A percentile compares a stretch with the other conserved stretches of the same genome.
Evolutionary conservation across 2,888 invertebrate genomes (phyloP).

Genomic region (Hypolimnas misippus): DNA sequence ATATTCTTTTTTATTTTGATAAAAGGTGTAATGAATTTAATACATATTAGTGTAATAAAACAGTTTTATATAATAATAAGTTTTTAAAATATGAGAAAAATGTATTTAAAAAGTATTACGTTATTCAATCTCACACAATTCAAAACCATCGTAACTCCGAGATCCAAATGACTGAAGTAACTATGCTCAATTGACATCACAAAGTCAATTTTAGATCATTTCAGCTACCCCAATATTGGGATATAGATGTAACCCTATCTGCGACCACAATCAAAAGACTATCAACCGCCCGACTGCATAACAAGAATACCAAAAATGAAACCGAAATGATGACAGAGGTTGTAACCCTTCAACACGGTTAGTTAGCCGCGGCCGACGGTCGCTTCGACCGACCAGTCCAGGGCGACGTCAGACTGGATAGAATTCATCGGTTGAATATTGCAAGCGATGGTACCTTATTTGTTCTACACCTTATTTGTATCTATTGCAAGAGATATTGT

Average conservation of each 20-base stretch:
- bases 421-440: not conserved
- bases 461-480: no score
- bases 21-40: no score
- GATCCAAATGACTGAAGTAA: not conserved
- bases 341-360: slow-evolving; percentile 76
- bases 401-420: slow-evolving; percentile 38
- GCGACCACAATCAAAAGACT: slow-evolving; percentile 41
- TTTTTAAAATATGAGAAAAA: no score
- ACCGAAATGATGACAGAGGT: slow-evolving; percentile 66
- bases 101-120: no score
- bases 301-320: slow-evolving; percentile 71
- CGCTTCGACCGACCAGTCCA: slow-evolving; percentile 31
- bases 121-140: no score
- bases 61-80: no score
- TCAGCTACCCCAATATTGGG: slow-evolving; percentile 14
- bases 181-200: slow-evolving; percentile 11
- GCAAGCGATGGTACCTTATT: no score
- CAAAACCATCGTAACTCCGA: not conserved
- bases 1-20: no score
- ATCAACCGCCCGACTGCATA: slow-evolving; percentile 56
- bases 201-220: slow-evolving; percentile 25
- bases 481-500: no score
- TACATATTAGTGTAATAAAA: no score
- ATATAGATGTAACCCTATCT: slow-evolving; percentile 15
- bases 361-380: slow-evolving; percentile 57